A percentile compares a stretch with the other conserved stretches of the same genome.
Conservation (phyloP, 2,113 vertebrate species). For the Silurus glanis region DNA sequence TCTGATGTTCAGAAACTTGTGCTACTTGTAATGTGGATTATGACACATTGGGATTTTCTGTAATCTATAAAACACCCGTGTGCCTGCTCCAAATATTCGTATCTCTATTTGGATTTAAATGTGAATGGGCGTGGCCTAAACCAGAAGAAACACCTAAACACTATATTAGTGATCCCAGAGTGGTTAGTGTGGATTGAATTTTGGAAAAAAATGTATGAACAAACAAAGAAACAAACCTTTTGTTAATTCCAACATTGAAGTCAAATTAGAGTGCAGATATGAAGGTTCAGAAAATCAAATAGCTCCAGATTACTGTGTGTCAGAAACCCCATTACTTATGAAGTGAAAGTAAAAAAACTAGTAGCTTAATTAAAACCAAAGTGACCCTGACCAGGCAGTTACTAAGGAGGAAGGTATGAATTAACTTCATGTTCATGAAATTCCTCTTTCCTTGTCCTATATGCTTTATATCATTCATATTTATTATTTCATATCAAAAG, state of each 20-base stretch:
- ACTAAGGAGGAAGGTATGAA: not conserved
- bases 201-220: too few relatives aligned
- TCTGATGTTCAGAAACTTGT: too few relatives aligned
- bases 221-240: not conserved
- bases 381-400: not conserved
- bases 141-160: too few relatives aligned
- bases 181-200: not conserved
- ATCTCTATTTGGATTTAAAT: not conserved
- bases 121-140: not conserved
- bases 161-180: too few relatives aligned
- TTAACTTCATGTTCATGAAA: not conserved
- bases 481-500: not conserved
- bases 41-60: not conserved
- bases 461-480: not conserved
- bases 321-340: not conserved
- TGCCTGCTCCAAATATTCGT: not conserved
- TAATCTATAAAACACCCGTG: not conserved
- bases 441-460: not conserved
- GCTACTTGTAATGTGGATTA: not conserved
- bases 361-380: not conserved
- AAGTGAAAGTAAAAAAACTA: not conserved
- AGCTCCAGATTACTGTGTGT: not conserved
- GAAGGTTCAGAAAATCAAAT: not conserved
- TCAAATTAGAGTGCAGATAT: not conserved
- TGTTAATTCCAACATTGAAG: not conserved